Conservation (phyloP, 35 echinoderm and acorn worm genomes). For the Ophioderma brevispina region DNA sequence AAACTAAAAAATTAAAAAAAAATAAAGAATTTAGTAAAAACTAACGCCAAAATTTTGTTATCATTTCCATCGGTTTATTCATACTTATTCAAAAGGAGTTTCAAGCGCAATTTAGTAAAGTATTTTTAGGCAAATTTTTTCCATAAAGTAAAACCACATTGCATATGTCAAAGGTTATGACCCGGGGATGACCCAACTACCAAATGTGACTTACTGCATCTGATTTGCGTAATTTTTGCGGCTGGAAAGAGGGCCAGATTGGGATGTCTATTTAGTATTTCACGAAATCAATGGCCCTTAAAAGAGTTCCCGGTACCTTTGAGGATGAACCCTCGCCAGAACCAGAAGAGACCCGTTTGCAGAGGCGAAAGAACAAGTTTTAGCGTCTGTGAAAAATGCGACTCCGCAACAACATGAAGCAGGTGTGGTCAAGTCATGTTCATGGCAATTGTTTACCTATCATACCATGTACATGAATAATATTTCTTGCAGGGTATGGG, state of each 20-base stretch:
- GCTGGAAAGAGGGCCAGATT: background rate
- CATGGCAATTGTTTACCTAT: background rate
- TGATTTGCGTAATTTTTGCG: conserved; percentile 3
- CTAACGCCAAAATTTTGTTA: too few species aligned
- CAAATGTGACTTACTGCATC: background rate
- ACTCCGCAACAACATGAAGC: conserved; percentile 84
- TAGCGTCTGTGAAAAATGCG: conserved; percentile 82
- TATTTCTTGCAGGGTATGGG: too few species aligned
- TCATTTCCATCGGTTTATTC: too few species aligned
- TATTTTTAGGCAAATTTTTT: background rate
- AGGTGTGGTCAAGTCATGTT: conserved; percentile 28
- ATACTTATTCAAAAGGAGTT: too few species aligned
- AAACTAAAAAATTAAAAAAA: too few species aligned
- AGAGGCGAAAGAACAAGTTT: conserved; percentile 74
- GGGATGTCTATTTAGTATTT: background rate
- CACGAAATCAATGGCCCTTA: conserved; percentile 24
- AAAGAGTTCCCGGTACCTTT: conserved; percentile 14
- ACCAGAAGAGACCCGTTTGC: conserved; percentile 12
- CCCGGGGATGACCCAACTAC: background rate
- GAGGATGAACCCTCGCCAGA: conserved; percentile 30
- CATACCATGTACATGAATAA: too few species aligned
- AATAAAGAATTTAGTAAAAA: too few species aligned
- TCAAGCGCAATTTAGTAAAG: too few species aligned
- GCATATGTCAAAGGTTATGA: background rate
- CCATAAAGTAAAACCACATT: background rate